Evolutionary conservation across 2,888 invertebrate species (phyloP).

Genomic region (Aphodius sticticus): DNA sequence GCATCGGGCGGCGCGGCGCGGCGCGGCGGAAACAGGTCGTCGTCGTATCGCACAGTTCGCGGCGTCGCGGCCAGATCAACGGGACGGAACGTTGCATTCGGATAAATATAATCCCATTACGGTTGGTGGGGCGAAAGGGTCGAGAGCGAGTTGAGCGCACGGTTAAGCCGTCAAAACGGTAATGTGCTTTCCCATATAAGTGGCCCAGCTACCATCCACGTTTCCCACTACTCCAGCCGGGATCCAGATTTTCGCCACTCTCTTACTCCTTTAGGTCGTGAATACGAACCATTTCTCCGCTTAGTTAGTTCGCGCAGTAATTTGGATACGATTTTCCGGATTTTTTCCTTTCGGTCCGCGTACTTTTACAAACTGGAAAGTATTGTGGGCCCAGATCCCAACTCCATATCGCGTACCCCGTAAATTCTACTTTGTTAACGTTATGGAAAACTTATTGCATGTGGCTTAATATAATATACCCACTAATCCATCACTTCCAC

Average conservation of each 20-base stretch:
- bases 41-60: neutral
- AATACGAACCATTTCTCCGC: neutral
- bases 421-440: no score
- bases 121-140: conserved; percentile 13
- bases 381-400: no score
- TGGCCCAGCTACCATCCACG: neutral
- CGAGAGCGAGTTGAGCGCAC: neutral
- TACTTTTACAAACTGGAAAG: no score
- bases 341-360: neutral
- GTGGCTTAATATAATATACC: no score
- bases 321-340: neutral
- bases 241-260: neutral
- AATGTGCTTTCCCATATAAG: neutral
- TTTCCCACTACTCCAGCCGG: no score
- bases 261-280: neutral
- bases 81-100: conserved; percentile 17
- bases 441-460: no score
- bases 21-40: no score
- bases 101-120: conserved; percentile 25
- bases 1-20: neutral
- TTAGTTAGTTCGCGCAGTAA: neutral
- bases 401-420: no score
- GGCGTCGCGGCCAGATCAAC: neutral
- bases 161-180: conserved; percentile 4
- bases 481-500: no score